Base-by-base conservation (phyloP, 2,888 invertebrate species). In the Drosophila sordidapex region DNA sequence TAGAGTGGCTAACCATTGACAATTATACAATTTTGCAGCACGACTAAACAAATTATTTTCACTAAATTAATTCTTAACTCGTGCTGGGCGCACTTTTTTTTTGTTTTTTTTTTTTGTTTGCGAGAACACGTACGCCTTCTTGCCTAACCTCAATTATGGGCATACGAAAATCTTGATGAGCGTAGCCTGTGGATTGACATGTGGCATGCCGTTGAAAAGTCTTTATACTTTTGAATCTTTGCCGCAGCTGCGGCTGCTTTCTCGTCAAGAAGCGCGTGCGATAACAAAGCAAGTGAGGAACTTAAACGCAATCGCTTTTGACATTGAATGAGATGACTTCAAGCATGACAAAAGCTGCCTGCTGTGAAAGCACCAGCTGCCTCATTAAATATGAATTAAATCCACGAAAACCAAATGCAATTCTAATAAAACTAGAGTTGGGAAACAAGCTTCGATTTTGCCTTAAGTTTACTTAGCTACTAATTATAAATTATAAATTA, bases 1-100 rank as follows among this genome's bases (percentile, higher is more conserved):
- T 68, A 46, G 74, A 76, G 74, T 80, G 71, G 77, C 59, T 54
- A 73, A 59, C 76, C 75, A 76, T 83, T 81, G 77, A 87, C 82
- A 87, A 89, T 87, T 89, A 87, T 84, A 79, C 76, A 84, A 84
- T 87, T 83, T 79, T 81, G 89, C 89, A 88, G 89, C 81, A 88
- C 85, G 76, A 87, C 82, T 87, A 85, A 91, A 83, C 89, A 84
- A 84, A 91, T 91, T 91, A 91, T 87, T 89, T 87, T 83, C 87
- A 82, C 82, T 87, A 90, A 91, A 91, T 91, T 87, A 83, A 86
- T 84, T 90, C 91, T 90, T 85, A 83, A 82, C 90, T 91, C 91
- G 91, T 91, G 91, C 91, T 91, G 92, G 80, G 91, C 89, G 84
- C 86, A 84, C 87, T 83, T 83, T 57, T 61, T 38, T n/a, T 63